Percentiles rank a stretch among this genome's conserved stretches.
Conservation (phyloP, 2,888 invertebrate genomes). For the Deilephila porcellus region DNA sequence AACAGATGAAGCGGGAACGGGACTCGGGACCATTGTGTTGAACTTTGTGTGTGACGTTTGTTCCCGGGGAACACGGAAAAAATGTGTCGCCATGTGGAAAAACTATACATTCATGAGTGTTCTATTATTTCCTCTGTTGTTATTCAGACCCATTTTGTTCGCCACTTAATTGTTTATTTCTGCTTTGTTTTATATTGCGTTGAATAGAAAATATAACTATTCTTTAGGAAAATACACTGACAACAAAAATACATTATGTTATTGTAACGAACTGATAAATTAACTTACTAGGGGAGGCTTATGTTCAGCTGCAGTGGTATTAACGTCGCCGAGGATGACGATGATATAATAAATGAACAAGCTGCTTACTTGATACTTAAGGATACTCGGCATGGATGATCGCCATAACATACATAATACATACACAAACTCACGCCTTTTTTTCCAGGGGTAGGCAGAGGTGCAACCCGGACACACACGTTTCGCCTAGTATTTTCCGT, state of each 20-base stretch:
- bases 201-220: neutral
- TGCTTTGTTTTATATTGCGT: neutral
- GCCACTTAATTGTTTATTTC: neutral
- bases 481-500: no score
- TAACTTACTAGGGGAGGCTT: no score
- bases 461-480: no score
- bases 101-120: slow-evolving; percentile 61
- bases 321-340: no score
- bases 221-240: neutral
- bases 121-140: slow-evolving; percentile 32
- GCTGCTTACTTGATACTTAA: no score
- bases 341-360: no score
- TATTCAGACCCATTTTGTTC: neutral
- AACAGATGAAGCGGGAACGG: slow-evolving; percentile 74
- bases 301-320: no score
- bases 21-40: slow-evolving; percentile 65
- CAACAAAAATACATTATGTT: neutral
- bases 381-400: no score
- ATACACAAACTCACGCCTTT: no score
- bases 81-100: slow-evolving; percentile 50
- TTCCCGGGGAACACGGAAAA: slow-evolving; percentile 54
- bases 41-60: slow-evolving; percentile 73
- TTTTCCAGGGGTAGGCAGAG: no score
- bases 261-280: neutral
- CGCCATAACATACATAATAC: no score